Conservation (phyloP, 30 jellyfish, hydroid and myxozoan genomes). For the Nemopilema nomurai region DNA sequence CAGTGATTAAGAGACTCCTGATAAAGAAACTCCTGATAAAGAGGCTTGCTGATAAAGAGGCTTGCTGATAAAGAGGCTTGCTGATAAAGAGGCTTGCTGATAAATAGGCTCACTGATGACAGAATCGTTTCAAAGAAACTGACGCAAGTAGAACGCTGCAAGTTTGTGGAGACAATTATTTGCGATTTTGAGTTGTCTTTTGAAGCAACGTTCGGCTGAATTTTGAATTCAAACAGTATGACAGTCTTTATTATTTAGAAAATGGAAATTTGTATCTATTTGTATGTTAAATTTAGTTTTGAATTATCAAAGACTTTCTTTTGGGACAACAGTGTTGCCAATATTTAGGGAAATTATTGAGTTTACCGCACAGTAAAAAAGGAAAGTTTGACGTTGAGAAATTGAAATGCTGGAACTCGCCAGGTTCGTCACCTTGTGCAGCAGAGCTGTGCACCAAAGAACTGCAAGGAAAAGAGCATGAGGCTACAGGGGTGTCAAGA, state of each 20-base stretch:
- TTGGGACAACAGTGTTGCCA: not conserved
- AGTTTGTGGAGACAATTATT: not conserved
- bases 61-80: too few species aligned
- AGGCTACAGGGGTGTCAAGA: not conserved
- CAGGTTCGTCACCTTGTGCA: not conserved
- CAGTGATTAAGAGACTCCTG: too few species aligned
- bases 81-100: too few species aligned
- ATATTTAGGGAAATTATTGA: too few species aligned
- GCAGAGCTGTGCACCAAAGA: not conserved
- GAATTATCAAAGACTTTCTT: not conserved
- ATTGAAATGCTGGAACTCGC: too few species aligned
- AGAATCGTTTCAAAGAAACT: not conserved
- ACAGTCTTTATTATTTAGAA: not conserved
- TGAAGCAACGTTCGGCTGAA: not conserved
- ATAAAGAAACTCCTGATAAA: too few species aligned
- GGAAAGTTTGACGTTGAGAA: too few species aligned
- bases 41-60: too few species aligned
- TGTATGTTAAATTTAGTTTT: not conserved
- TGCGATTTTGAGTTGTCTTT: not conserved
- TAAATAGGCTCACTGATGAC: not conserved
- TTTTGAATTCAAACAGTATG: not conserved
- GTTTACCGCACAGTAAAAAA: too few species aligned
- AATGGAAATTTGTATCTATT: not conserved
- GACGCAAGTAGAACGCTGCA: not conserved
- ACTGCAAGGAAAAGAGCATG: not conserved